Percentiles rank a stretch among this genome's conserved stretches.
phyloP scores from a whole-genome alignment of 2,888 invertebrate species.

The Incurvaria masculella region DNA sequence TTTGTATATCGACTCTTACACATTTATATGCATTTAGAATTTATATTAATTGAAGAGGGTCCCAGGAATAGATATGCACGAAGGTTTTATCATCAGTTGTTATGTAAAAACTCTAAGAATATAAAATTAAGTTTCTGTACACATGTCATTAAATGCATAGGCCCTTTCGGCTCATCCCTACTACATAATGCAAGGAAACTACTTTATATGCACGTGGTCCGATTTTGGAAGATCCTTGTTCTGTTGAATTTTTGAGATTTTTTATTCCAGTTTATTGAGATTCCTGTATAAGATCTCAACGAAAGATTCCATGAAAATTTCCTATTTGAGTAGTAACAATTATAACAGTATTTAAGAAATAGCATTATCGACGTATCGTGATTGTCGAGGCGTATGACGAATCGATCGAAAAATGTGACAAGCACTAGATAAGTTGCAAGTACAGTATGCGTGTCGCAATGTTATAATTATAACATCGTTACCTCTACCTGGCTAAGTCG shows the following conservation, averaged over 20 bases:
- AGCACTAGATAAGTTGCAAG: too few relatives aligned
- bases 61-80: slow-evolving; percentile 26
- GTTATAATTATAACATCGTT: slow-evolving; percentile 25
- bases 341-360: too few relatives aligned
- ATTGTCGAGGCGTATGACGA: too few relatives aligned
- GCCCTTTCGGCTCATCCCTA: background rate
- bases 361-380: too few relatives aligned
- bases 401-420: too few relatives aligned
- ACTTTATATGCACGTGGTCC: too few relatives aligned
- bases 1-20: background rate
- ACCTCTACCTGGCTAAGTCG: slow-evolving; percentile 37
- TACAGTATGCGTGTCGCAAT: too few relatives aligned
- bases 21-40: slow-evolving; percentile 6
- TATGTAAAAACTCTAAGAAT: too few relatives aligned
- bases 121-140: too few relatives aligned
- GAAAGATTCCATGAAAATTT: too few relatives aligned
- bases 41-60: slow-evolving; percentile 15
- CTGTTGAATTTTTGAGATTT: background rate
- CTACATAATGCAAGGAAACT: background rate
- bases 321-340: too few relatives aligned
- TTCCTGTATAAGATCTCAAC: background rate
- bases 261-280: background rate
- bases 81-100: slow-evolving; percentile 10
- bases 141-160: background rate
- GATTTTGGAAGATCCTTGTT: background rate